Evolutionary conservation across 2,113 vertebrate genomes (phyloP), one percentile per base, ranked within the genome.

Genomic region (Orcinus orca): DNA sequence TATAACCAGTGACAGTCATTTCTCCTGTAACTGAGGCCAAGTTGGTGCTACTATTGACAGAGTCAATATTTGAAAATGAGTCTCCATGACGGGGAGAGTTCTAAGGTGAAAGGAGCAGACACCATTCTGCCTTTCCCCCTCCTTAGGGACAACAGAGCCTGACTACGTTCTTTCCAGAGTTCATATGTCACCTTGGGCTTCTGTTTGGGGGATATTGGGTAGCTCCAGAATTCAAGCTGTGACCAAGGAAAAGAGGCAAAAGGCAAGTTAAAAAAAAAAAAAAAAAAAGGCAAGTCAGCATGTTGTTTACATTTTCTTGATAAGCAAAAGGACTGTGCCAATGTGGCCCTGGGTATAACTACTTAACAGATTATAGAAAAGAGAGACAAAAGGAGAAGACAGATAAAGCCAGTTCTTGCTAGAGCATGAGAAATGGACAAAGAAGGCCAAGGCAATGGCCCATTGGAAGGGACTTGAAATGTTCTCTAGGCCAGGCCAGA

Each of bases 231-330:
- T 89, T 89, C 67, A 86, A 95, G 55, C 36, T 93, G 62, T 79
- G 77, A 95, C 70, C 38, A 71, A 93, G 62, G 55, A 31, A 65
- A 85, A 65, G 82, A 86, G 74, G 33, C 53, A 95, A 23, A 92
- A 92, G 85, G 50, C 6, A 53, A 88, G 76, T 73, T n/a, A n/a
- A 44, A 44, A 9, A 44, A 44, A 44, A 44, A 44, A 44, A 44
- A 44, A 44, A 44, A 44, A 95, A 23, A 92, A 89, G 85, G 50
- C 6, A 53, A 88, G 76, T 77, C 50, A 60, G 50, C 17, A 23
- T 23, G 65, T 15, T 90, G 25, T 85, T 93, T 88, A 77, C 55
- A 73, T 97, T 96, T 86, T 82, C 87, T 65, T 58, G 50, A 93
- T 76, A 83, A 93, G 36, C 33, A 33, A 76, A 88, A 83, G 62